phyloP scores from a whole-genome alignment of 2,113 vertebrate genomes.

The Antechinus flavipes region DNA sequence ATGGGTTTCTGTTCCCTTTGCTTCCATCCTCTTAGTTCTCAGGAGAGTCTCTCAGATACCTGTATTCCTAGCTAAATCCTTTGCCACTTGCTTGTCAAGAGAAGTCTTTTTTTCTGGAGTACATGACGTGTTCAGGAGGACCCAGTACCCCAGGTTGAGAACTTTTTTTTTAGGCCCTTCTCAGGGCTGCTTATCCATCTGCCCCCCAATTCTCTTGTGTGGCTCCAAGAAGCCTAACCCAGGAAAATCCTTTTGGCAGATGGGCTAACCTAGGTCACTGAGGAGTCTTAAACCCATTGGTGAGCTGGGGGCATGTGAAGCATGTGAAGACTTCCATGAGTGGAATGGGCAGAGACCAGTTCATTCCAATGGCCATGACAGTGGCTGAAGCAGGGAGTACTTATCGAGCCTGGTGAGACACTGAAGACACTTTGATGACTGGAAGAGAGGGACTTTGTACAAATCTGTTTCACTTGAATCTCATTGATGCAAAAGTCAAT shows the following conservation, averaged over 20 bases:
- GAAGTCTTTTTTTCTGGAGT: no score
- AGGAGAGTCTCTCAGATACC: not conserved
- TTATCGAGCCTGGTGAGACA: not conserved
- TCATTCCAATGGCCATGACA: not conserved
- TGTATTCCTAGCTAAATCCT: not conserved
- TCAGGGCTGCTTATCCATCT: not conserved
- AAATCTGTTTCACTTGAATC: no score
- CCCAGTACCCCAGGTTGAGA: no score
- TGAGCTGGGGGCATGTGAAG: not conserved
- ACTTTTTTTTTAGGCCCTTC: no score
- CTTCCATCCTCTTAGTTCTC: no score
- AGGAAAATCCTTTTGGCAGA: not conserved
- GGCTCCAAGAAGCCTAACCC: not conserved
- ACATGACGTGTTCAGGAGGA: not conserved
- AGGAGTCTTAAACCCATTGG: not conserved
- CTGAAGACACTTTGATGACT: not conserved
- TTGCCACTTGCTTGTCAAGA: not conserved
- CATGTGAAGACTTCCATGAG: not conserved
- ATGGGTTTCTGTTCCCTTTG: no score
- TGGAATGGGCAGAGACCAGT: not conserved
- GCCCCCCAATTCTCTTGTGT: not conserved
- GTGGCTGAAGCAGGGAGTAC: not conserved
- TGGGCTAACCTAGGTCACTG: no score
- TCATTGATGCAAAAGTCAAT: no score
- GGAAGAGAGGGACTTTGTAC: not conserved